These are phyloP conservation scores for Sebastes fasciatus DNA, from an alignment of 2,113 vertebrate genomes.

Conservation along the genomic window DNA sequence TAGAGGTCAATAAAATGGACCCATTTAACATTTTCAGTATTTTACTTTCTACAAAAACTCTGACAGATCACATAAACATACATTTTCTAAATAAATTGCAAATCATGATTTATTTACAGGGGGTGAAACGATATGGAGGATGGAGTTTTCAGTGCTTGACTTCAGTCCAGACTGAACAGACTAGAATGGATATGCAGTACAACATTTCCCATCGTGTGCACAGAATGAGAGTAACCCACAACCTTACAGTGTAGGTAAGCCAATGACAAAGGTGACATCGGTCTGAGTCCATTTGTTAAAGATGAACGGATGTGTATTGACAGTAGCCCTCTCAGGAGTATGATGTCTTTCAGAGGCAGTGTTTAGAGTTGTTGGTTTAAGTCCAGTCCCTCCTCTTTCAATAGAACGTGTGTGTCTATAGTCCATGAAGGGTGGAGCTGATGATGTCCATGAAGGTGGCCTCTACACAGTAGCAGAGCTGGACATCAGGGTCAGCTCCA, in stretches of 20 bases:
- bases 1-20: slow-evolving; percentile 67
- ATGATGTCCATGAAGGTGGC: slow-evolving; percentile 96
- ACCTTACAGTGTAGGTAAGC: neutral
- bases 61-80: slow-evolving; percentile 26
- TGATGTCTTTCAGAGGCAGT: slow-evolving; percentile 9
- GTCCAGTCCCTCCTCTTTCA: neutral
- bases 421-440: slow-evolving; percentile 88
- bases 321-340: slow-evolving; percentile 11
- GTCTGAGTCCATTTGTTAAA: neutral
- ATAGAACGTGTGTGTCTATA: slow-evolving; percentile 44
- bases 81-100: slow-evolving; percentile 20
- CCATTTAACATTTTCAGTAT: slow-evolving; percentile 29
- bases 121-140: neutral
- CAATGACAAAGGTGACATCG: slow-evolving; percentile 18
- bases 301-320: slow-evolving; percentile 12
- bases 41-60: slow-evolving; percentile 58
- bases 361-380: slow-evolving; percentile 15
- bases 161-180: neutral
- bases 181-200: neutral
- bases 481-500: slow-evolving; percentile 92
- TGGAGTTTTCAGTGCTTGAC: neutral
- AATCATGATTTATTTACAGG: slow-evolving; percentile 31
- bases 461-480: slow-evolving; percentile 94
- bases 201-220: no score
- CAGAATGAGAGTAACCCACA: neutral